phyloP scores from a whole-genome alignment of 2,888 invertebrate species.

The Pterostichus niger region DNA sequence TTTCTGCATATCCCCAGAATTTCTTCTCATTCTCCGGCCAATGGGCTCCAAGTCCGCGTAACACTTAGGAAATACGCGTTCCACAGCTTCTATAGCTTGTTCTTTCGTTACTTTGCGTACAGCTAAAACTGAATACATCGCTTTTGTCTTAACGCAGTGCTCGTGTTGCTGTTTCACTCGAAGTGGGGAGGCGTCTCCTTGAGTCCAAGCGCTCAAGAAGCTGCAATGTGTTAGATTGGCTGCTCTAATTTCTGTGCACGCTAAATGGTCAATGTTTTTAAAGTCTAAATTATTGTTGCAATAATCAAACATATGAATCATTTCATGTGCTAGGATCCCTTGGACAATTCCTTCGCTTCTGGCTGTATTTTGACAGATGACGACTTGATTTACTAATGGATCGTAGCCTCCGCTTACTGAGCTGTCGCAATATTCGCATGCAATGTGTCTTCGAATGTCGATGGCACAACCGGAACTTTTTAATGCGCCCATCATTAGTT shows the following conservation, averaged over 20 bases:
- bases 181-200: constrained; percentile 87
- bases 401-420: constrained; percentile 95
- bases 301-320: constrained; percentile 98
- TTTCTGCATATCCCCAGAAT: constrained; percentile 86
- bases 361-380: constrained; percentile 94
- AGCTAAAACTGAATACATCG: constrained; percentile 89
- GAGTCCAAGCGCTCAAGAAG: constrained; percentile 88
- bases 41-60: constrained; percentile 96
- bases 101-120: constrained; percentile 86
- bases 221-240: constrained; percentile 97
- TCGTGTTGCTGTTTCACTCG: constrained; percentile 88
- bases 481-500: constrained; percentile 91
- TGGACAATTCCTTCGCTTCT: constrained; percentile 85
- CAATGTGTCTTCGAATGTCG: constrained; percentile 91
- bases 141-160: constrained; percentile 95
- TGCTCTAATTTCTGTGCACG: constrained; percentile 96
- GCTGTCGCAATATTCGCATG: constrained; percentile 93
- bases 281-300: constrained; percentile 94
- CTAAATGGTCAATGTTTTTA: constrained; percentile 93
- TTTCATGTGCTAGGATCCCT: constrained; percentile 92
- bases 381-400: constrained; percentile 90
- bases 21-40: constrained; percentile 87
- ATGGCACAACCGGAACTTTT: constrained; percentile 89
- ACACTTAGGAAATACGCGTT: constrained; percentile 93
- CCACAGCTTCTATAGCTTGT: constrained; percentile 88